phyloP scores from a whole-genome alignment of 2,888 invertebrate species.

The Carterocephalus palaemon region DNA sequence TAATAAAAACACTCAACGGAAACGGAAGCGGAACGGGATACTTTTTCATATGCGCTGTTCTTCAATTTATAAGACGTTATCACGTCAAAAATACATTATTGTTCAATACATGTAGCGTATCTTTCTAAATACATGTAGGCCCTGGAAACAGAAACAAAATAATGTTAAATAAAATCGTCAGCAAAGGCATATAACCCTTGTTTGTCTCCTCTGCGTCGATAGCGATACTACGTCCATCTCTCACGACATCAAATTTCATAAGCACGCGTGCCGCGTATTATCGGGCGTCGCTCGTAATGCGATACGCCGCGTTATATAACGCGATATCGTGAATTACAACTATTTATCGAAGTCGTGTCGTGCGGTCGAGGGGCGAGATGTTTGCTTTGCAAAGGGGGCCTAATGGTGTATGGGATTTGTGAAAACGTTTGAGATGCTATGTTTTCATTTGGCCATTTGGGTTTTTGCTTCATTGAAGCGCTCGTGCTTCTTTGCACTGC shows the following conservation, averaged over 20 bases:
- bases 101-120: no score
- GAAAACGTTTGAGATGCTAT: constrained; percentile 48
- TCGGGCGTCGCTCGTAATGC: constrained; percentile 58
- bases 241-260: constrained; percentile 63
- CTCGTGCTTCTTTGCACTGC: neutral
- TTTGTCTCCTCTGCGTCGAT: constrained; percentile 5
- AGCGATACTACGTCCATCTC: constrained; percentile 10
- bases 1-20: no score
- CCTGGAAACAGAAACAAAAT: no score
- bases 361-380: constrained; percentile 54
- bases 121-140: no score
- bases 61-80: no score
- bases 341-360: constrained; percentile 63
- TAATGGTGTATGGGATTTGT: constrained; percentile 55
- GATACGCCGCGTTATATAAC: constrained; percentile 40
- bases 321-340: constrained; percentile 72
- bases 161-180: constrained; percentile 9
- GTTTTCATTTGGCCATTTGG: constrained; percentile 39
- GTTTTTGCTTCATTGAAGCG: constrained; percentile 33
- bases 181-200: neutral
- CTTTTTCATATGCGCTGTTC: no score
- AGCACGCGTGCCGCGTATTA: constrained; percentile 73
- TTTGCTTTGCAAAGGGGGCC: constrained; percentile 37
- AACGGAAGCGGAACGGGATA: no score
- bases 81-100: no score